Evolutionary conservation across 1,140 invertebrate species (phyloP).

Genomic region (Nasonia giraulti): DNA sequence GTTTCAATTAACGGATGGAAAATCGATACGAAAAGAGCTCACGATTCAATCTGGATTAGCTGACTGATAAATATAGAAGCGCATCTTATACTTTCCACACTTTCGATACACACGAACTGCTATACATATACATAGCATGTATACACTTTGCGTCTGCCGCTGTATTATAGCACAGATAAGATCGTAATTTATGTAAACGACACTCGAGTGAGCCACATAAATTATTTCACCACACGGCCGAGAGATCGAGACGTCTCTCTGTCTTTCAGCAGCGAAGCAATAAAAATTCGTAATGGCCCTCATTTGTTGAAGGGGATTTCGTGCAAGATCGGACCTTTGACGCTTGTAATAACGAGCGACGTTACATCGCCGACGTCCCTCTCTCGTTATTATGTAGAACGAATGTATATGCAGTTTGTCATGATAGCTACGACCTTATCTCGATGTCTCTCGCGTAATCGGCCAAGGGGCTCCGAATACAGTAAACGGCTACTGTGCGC

Average conservation of each 20-base stretch:
- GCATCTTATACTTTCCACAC: background rate
- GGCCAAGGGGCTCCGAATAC: background rate
- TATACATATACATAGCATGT: background rate
- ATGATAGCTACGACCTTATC: background rate
- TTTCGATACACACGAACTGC: background rate
- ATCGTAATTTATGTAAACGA: conserved; percentile 14
- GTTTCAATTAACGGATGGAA: background rate
- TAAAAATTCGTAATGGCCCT: conserved; percentile 13
- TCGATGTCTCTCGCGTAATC: background rate
- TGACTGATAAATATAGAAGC: background rate
- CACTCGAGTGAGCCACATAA: background rate
- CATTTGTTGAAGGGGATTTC: conserved; percentile 2
- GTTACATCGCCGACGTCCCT: background rate
- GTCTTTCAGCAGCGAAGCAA: too few species aligned
- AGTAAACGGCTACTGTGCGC: too few species aligned
- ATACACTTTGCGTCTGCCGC: background rate
- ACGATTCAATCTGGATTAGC: background rate
- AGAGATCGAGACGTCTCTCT: background rate
- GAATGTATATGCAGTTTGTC: background rate
- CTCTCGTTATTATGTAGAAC: background rate
- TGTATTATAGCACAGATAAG: background rate
- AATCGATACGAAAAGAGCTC: background rate
- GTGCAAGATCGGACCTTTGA: background rate
- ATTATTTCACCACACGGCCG: background rate
- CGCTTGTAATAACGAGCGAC: background rate